These are phyloP conservation scores for Acanthosepion pharaonis DNA, from an alignment of 2,888 invertebrate genomes.

Conservation along the genomic window DNA sequence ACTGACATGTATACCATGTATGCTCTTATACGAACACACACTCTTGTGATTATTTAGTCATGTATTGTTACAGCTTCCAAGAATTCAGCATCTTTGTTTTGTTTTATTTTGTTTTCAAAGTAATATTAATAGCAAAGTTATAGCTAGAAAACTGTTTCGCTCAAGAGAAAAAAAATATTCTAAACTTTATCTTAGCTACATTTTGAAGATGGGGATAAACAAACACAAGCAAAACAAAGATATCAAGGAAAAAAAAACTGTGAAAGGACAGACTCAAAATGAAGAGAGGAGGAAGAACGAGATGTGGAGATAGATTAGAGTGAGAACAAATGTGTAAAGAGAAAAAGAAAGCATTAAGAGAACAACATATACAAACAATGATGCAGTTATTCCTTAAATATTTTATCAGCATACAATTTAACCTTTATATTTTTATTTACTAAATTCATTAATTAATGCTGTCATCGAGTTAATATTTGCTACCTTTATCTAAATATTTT, in stretches of 20 bases:
- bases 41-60: constrained; percentile 18
- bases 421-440: neutral
- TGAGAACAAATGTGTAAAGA: neutral
- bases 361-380: neutral
- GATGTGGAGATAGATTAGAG: neutral
- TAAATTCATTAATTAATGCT: neutral
- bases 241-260: neutral
- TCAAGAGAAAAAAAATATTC: neutral
- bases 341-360: neutral
- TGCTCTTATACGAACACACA: neutral
- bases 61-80: neutral
- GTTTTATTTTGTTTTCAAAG: neutral
- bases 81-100: neutral
- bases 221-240: neutral
- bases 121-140: constrained; percentile 12
- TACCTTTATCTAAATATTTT: neutral
- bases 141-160: neutral
- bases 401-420: neutral
- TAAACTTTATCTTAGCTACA: constrained; percentile 7
- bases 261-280: neutral
- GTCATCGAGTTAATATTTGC: neutral
- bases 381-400: neutral
- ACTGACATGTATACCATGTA: neutral
- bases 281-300: neutral
- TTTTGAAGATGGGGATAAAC: neutral